Base-by-base conservation (phyloP, 53 echinoderm and acorn worm genomes). In the Temnopleurus reevesii region DNA sequence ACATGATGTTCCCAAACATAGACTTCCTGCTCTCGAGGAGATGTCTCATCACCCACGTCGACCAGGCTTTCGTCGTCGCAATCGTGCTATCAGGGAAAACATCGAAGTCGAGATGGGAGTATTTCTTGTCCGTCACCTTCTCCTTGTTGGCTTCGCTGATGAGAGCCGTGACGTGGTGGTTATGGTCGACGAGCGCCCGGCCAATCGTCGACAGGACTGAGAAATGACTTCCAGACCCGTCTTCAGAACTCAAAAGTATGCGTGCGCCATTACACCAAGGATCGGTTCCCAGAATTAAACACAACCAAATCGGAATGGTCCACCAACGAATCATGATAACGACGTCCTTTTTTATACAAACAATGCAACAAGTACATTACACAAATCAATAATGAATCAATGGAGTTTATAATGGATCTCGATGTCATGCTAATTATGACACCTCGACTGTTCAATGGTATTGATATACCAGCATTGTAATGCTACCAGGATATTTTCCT, bases 151-250 rank as follows among this genome's bases (percentile, higher is more conserved):
- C 31, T 26, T 59, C 43, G 63, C 86, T 86, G 58, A 86, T 86
- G 15, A 86, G 86, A 9, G 86, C 86, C 25, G 86, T 86, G 13
- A 86, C 63, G 8, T 45, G 25, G 18, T 86, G 86, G 7, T 19
- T 46, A 3, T 33, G 24, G 60, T 61, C 45, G 21, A 45, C 46
- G 8, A 86, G 86, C 13, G 25, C 86, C 15, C 45, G 33, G 13
- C 60, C 86, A 13, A 86, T 47, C 21, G 46, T 61, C 12, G 86
- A 61, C 45, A 86, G 46, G 13, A 86, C 86, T 21, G 86, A 35
- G 61, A 86, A 86, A 27, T 86, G 86, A 59, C 86, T 86, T 3
- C 86, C 86, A 19, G 60, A 60, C 7, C 63, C 63, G 8, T 59
- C 45, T 4, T 44, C 86, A 4, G 86, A 60, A 12, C 45, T 86